Evolutionary conservation across 2,888 invertebrate genomes (phyloP), one percentile per base, ranked within the genome.

Genomic region (Sarcophaga caerulescens): DNA sequence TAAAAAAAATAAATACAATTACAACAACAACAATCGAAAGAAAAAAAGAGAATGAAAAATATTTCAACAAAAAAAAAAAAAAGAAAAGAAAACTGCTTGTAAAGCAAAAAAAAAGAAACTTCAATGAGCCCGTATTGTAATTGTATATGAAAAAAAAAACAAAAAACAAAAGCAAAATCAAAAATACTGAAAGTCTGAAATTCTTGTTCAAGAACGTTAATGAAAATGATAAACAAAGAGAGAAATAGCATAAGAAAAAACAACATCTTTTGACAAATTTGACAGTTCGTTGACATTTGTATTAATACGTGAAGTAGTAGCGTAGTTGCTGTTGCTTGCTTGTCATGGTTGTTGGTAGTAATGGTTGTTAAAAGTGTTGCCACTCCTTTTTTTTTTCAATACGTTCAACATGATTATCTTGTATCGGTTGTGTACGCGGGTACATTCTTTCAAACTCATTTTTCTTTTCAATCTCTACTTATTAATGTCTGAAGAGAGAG

Each of bases 271-370:
- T 84, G 69, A 81, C 75, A 81, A 84, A 78, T 86, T 77, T 86
- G 77, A 79, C 74, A 85, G 87, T 85, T 85, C 69, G 73, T 80
- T 85, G 82, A 63, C 79, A 74, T 87, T 87, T 85, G 68, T 82
- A 81, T 66, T 77, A 45, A 35, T 52, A 52, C 17, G 52, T 14
- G 52, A 57, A 47, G 25, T 69, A 17, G 12, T 19, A 47, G 44
- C 11, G 17, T 25, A 17, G 62, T 3, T 70, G 23, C 62, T 59
- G 19, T 60, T 45, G 47, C 35, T 59, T 44, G 35, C 35, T 35
- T 14, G 17, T 14, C 5, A 1, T 44, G 19, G 17, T 57, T 0
- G 45, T 68, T 68, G 63, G 17, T 65, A 44, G 19, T n/a, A 44
- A 35, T 66, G 11, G 35, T 25, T 8, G 63, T 21, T 35, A 35